Evolutionary conservation across 1,140 invertebrate species (phyloP), one percentile per base, ranked within the genome.

Genomic region (Hycleus phaleratus): DNA sequence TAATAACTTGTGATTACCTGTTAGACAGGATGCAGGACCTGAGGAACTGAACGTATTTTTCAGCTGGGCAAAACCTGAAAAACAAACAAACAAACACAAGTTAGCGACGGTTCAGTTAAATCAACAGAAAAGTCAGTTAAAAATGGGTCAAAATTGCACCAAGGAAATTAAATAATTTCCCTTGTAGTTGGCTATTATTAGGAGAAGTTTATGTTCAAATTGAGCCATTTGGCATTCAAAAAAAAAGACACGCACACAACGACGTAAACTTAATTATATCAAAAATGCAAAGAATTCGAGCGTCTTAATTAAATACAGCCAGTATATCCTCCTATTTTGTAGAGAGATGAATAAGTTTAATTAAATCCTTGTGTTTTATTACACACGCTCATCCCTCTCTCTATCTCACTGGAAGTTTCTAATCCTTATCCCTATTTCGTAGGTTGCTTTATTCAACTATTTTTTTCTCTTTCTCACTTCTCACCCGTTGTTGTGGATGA

Each of bases 41-140:
- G 73, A 69, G 59, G 73, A 73, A 56, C 74, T 73, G 63, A 79
- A 80, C 26, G 72, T 76, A 51, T 74, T 72, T 63, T 80, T 80
- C 46, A 80, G 61, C 62, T 79, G 79, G 10, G 78, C 71, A 65
- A 80, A 78, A 51, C 75, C 79, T 80, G 73, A 25, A 75, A 77
- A 61, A 64, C 11, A 51, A 39, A 38, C 8, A 51, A 38, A 51
- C 38, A 18, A 11, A 11, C 48, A 49, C 8, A 25, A 45, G n/a
- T 52, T 42, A 24, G 11, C 10, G 10, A 42, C 40, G 9, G 11
- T 42, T 4, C 4, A 42, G 1, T n/a, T n/a, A 42, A 11, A 4
- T 42, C 1, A 10, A 10, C 38, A 6, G 38, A 2, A 7, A 7
- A 7, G 6, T 10, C 6, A 2, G 38, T 39, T 39, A 39, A 18